Evolutionary conservation across 2,113 vertebrate species (phyloP).

Genomic region (Coptodon bakossiorum): DNA sequence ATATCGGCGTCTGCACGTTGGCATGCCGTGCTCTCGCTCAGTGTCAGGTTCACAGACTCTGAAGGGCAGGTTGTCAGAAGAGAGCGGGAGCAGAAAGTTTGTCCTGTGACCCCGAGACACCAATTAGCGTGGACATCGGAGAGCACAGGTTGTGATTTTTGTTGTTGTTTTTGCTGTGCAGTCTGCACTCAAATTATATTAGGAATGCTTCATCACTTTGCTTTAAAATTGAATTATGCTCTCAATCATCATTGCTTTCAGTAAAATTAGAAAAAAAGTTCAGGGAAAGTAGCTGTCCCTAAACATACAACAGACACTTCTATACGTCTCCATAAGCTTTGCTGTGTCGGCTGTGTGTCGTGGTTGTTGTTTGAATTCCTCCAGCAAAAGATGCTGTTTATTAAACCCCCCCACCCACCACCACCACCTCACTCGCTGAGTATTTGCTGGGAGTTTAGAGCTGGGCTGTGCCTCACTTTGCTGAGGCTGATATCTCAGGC

Average conservation of each 20-base stretch:
- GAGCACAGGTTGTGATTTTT: not conserved
- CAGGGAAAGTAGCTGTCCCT: not conserved
- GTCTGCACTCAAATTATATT: not conserved
- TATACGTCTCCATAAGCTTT: not conserved
- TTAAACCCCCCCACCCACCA: not conserved
- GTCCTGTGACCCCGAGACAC: slow-evolving; percentile 61
- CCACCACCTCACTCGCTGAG: not conserved
- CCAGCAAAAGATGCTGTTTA: slow-evolving; percentile 4
- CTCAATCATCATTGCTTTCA: not conserved
- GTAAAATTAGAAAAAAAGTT: not conserved
- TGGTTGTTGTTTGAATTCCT: not conserved
- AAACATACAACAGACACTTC: not conserved
- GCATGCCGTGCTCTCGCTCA: not conserved
- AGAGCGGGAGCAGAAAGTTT: slow-evolving; percentile 10
- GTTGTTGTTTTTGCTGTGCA: not conserved
- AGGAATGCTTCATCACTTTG: not conserved
- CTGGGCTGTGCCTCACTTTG: slow-evolving; percentile 19
- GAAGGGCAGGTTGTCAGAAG: not conserved
- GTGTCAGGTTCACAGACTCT: not conserved
- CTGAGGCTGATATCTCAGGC: slow-evolving; percentile 53
- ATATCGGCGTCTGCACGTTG: not conserved
- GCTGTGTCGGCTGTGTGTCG: not conserved
- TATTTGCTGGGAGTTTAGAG: slow-evolving; percentile 33
- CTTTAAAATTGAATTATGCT: not conserved
- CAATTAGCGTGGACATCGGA: slow-evolving; percentile 53